phyloP scores from a whole-genome alignment of 1,140 invertebrate genomes.

The Heterodera schachtii region DNA sequence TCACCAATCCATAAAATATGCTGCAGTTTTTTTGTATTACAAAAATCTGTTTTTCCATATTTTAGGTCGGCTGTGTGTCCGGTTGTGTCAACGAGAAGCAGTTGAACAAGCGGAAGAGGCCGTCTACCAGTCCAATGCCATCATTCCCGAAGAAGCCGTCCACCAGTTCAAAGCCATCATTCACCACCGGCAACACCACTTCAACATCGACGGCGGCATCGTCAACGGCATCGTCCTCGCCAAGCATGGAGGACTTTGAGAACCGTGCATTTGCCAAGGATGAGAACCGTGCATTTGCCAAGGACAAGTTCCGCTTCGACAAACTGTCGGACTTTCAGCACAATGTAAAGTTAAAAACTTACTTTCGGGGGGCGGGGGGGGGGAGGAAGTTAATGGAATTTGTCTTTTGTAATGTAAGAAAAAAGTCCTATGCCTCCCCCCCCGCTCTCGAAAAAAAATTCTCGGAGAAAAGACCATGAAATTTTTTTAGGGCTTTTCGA shows the following conservation, averaged over 20 bases:
- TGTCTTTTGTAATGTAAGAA: no score
- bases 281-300: conserved; percentile 28
- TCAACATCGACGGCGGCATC: not conserved
- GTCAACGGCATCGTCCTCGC: not conserved
- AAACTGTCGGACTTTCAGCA: conserved; percentile 52
- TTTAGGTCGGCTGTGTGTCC: conserved; percentile 52
- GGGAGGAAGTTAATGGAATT: no score
- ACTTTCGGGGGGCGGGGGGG: not conserved
- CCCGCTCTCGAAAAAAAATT: no score
- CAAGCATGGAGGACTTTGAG: no score
- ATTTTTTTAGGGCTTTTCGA: no score
- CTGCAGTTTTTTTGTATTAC: not conserved
- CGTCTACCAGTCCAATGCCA: no score
- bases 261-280: conserved; percentile 25
- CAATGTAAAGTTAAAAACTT: conserved; percentile 30
- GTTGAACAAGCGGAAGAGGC: conserved; percentile 39
- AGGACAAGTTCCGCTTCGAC: conserved; percentile 37
- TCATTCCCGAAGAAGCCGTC: no score
- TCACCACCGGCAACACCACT: no score
- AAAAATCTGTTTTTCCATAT: not conserved
- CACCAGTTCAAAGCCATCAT: no score
- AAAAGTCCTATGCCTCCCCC: no score
- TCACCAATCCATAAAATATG: no score
- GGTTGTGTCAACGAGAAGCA: conserved; percentile 59
- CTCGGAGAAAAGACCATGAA: no score